Evolutionary conservation across 2,888 invertebrate species (phyloP), one percentile per base, ranked within the genome.

Genomic region (Polydesmus complanatus): DNA sequence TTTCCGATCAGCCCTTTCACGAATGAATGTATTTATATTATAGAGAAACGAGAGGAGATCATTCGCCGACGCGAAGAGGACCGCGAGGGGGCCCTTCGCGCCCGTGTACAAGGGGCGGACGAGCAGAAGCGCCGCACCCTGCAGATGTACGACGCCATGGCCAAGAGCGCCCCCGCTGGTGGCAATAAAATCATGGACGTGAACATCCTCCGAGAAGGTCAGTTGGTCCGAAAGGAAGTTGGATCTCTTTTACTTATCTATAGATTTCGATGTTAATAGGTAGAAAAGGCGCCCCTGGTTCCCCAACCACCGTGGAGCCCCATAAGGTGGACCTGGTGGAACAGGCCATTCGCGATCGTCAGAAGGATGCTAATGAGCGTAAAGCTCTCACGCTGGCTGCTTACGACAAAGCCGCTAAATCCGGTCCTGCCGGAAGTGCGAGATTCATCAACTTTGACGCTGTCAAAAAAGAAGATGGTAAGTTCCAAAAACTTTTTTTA

Each of bases 41-140:
- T 58, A 68, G 67, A 63, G n/a, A 59, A 65, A 23, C 54, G 68
- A 5, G 68, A 68, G 26, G 68, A 66, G 56, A 65, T 64, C 56
- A 60, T 68, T 61, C 63, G 61, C 48, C 65, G 64, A 50, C 55
- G 68, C 2, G 66, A 66, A 26, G 62, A 68, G 23, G 66, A 66
- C 3, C 64, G 69, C 1, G 69, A 69, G 48, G 65, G 66, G 2
- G 58, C 64, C 58, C 62, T 69, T 14, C 61, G 64, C 11, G 61
- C 67, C 60, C 67, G 69, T 48, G 69, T 69, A 56, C 64, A 67
- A 27, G 68, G 69, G 62, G 73, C 75, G 0, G 72, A 72, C 49
- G 71, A 71, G 27, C 70, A 71, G 52, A 73, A 74, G 62, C 67
- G 69, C 60, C 65, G 69, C 58, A 72, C 72, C 61, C 59, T 75